Base-by-base conservation (phyloP, 2,888 invertebrate genomes). In the Odontocolon sp. region DNA sequence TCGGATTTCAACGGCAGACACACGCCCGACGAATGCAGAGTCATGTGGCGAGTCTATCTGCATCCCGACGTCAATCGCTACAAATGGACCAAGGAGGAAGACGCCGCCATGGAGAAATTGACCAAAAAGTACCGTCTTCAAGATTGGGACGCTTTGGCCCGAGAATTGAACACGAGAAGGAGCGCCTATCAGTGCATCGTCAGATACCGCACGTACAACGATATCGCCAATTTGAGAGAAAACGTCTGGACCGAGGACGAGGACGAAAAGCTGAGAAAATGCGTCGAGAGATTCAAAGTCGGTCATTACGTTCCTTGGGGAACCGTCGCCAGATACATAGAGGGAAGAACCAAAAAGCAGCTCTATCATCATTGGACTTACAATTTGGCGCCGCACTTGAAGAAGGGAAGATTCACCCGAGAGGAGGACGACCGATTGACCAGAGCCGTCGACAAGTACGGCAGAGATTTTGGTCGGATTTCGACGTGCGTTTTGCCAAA, bases 281-380 rank as follows among this genome's bases (percentile, higher is more conserved):
- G 95, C 1, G 92, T 97, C 0, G 92, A 94, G n/a, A 91, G 91
- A 75, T 93, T 93, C 78, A 93, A 91, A 78, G 91, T 94, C 67
- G 95, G 94, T 14, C 91, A 93, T 72, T 93, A 92, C 50, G 94
- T 96, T 78, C 94, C 95, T 0, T 97, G 97, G 96, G 92, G 93
- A 2, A 93, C 93, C 85, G 93, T 96, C 4, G 91, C 93, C 0
- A 91, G 92, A 21, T 92, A 93, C 57, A 93, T 96, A 89, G 92
- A 92, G 6, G 92, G 93, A 73, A 92, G 94, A 78, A 93, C 93
- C 0, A 94, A 94, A 85, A 91, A 92, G 2, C 95, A 95, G 87
- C 89, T 95, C 8, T 95, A 95, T 82, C 85, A 81, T 64, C 89
- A 92, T 6, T 93, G 92, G 89, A 90, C 69, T 1, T 91, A 91